Evolutionary conservation across 2,888 invertebrate genomes (phyloP).

Genomic region (Yponomeuta cagnagella): DNA sequence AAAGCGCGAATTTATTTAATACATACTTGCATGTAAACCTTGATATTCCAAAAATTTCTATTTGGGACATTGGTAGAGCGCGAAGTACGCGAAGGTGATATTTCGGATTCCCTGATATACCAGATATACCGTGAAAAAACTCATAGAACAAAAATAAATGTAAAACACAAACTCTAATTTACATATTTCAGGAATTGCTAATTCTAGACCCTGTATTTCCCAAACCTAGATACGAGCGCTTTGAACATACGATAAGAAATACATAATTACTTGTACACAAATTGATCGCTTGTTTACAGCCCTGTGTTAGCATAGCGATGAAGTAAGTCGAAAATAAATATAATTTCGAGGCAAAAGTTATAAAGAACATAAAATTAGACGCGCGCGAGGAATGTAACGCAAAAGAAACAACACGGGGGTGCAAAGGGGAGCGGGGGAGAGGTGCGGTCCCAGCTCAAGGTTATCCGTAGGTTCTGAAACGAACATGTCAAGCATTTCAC

Average conservation of each 20-base stretch:
- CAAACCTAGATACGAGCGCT: neutral
- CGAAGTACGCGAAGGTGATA: too few species aligned
- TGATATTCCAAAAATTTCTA: too few species aligned
- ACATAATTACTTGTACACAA: neutral
- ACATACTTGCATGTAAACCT: too few species aligned
- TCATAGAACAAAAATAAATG: too few species aligned
- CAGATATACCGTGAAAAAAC: too few species aligned
- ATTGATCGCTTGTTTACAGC: neutral
- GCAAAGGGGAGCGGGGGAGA: neutral
- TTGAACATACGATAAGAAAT: neutral
- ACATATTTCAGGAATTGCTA: too few species aligned
- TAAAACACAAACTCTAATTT: too few species aligned
- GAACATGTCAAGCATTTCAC: too few species aligned
- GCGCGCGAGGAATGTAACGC: conserved; percentile 4
- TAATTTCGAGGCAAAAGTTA: conserved; percentile 18
- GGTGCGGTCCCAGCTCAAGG: neutral
- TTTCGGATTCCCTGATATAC: too few species aligned
- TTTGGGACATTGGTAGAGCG: too few species aligned
- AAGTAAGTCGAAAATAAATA: neutral
- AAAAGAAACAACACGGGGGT: conserved; percentile 11
- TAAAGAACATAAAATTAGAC: conserved; percentile 24
- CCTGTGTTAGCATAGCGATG: neutral
- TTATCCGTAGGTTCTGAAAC: neutral
- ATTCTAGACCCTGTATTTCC: neutral
- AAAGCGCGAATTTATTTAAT: too few species aligned